Percentiles rank a stretch among this genome's conserved stretches.
phyloP scores from a whole-genome alignment of 2,888 invertebrate species.

The Teleiodes luculella region DNA sequence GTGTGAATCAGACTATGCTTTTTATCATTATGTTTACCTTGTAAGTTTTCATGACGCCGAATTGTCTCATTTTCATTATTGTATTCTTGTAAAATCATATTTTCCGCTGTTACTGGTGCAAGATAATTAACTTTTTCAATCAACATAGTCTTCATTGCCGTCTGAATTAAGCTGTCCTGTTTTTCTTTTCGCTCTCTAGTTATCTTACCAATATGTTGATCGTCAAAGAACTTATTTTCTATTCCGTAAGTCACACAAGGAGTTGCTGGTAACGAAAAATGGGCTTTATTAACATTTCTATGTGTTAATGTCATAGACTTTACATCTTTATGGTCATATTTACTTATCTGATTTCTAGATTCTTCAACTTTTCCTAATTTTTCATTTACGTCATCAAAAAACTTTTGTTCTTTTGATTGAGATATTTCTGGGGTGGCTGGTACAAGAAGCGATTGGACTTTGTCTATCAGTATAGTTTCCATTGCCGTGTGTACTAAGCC shows the following conservation, averaged over 20 bases:
- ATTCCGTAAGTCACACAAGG: neutral
- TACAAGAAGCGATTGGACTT: constrained; percentile 64
- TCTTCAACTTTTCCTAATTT: constrained; percentile 59
- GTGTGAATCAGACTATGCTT: constrained; percentile 58
- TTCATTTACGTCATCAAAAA: constrained; percentile 63
- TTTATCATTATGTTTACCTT: neutral
- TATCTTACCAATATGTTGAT: neutral
- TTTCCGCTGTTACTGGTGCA: constrained; percentile 57
- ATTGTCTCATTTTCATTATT: neutral
- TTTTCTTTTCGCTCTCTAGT: neutral
- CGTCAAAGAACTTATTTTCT: neutral
- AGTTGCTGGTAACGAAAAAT: neutral
- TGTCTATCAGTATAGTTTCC: constrained; percentile 77
- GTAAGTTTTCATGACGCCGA: neutral
- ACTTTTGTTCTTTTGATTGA: constrained; percentile 45
- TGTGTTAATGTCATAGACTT: neutral
- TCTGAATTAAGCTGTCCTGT: constrained; percentile 56
- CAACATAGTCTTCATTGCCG: constrained; percentile 78
- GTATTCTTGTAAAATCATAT: neutral
- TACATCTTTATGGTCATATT: neutral
- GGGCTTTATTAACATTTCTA: neutral
- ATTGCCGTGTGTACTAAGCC: constrained; percentile 75
- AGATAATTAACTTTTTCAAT: constrained; percentile 74
- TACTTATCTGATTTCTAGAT: constrained; percentile 27
- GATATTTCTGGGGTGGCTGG: constrained; percentile 56